These are phyloP conservation scores for Heterodera carotae DNA, from an alignment of 1,140 invertebrate genomes.

Conservation along the genomic window DNA sequence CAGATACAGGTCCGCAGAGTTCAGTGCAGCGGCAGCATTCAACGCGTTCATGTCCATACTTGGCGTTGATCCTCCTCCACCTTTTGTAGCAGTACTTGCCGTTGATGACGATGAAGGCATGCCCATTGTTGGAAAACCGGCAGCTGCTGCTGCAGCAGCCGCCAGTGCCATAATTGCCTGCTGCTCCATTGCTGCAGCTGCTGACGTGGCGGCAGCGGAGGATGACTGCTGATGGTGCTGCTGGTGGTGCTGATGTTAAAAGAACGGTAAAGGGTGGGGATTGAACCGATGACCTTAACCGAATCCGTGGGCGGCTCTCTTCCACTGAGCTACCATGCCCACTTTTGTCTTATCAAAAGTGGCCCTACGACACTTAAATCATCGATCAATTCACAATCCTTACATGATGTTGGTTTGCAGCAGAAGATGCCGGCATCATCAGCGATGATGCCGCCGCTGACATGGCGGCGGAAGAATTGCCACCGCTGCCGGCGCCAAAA, in stretches of 20 bases:
- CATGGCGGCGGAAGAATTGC: background rate
- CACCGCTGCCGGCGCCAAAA: too few species aligned
- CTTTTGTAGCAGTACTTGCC: background rate
- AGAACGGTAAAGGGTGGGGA: background rate
- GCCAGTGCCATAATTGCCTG: constrained; percentile 22
- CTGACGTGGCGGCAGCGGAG: background rate
- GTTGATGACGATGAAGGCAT: background rate
- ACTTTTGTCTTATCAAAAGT: too few species aligned
- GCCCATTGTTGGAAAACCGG: background rate
- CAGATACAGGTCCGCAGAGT: constrained; percentile 2
- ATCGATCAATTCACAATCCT: too few species aligned
- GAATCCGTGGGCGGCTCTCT: too few species aligned
- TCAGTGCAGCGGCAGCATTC: constrained; percentile 9
- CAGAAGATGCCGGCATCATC: too few species aligned
- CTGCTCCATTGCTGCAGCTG: background rate
- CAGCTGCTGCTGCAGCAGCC: background rate
- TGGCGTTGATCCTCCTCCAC: background rate
- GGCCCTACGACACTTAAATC: too few species aligned
- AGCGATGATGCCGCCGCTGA: background rate
- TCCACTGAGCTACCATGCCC: too few species aligned
- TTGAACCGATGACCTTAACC: background rate
- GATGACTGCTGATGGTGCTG: background rate
- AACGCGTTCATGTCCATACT: constrained; percentile 2
- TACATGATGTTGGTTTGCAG: too few species aligned
- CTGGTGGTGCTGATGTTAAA: background rate